Evolutionary conservation across 2,888 invertebrate species (phyloP).

Genomic region (Nycteola revayana): DNA sequence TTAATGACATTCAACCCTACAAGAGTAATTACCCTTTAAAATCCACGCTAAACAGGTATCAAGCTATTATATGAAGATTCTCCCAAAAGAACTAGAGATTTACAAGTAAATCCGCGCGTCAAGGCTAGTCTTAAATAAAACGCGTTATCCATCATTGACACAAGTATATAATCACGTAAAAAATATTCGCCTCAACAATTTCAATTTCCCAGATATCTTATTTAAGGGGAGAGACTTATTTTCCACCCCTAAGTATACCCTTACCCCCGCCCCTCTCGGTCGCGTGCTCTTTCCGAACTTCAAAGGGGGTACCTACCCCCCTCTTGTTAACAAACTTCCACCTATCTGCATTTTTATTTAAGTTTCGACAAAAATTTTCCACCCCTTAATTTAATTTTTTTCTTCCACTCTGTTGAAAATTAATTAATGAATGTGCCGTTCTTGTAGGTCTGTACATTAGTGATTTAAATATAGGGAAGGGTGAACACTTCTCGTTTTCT

Average conservation of each 20-base stretch:
- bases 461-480: constrained; percentile 14
- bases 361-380: constrained; percentile 73
- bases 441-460: constrained; percentile 19
- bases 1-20: too few species aligned
- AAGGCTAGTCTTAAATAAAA: too few species aligned
- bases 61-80: too few species aligned
- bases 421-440: constrained; percentile 42
- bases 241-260: constrained; percentile 73
- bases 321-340: constrained; percentile 59
- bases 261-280: constrained; percentile 38
- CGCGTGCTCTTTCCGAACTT: constrained; percentile 42
- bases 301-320: constrained; percentile 60
- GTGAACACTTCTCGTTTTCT: neutral
- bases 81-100: too few species aligned
- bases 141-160: neutral
- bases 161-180: constrained; percentile 19
- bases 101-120: too few species aligned
- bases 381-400: constrained; percentile 65
- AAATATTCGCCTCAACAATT: constrained; percentile 38
- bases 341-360: constrained; percentile 69
- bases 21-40: too few species aligned
- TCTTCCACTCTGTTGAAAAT: constrained; percentile 47
- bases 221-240: constrained; percentile 69
- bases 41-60: too few species aligned
- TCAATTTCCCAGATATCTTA: constrained; percentile 42